phyloP scores from a whole-genome alignment of 2,113 vertebrate genomes.

The Myotis brandtii region DNA sequence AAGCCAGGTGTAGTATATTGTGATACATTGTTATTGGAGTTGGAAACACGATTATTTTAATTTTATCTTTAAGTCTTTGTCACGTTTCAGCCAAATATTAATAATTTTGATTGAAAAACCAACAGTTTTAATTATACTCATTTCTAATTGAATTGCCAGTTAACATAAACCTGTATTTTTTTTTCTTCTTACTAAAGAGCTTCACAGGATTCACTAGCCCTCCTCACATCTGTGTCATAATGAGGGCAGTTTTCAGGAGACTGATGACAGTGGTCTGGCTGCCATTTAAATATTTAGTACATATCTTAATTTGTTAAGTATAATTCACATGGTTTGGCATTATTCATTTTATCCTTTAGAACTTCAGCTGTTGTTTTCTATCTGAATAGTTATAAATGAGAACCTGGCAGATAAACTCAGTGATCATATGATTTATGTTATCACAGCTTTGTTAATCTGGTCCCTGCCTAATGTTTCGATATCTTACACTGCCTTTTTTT shows the following conservation, averaged over 20 bases:
- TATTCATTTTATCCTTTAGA: background rate
- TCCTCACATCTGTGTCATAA: slow-evolving; percentile 7
- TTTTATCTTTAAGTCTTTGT: background rate
- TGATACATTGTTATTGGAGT: background rate
- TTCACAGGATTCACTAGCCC: background rate
- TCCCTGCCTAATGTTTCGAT: background rate
- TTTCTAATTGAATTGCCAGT: background rate
- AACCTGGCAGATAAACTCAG: background rate
- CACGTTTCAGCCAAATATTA: background rate
- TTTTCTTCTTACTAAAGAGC: background rate
- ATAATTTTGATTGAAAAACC: background rate
- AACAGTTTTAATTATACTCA: background rate
- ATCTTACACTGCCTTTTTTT: background rate
- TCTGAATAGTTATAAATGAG: background rate
- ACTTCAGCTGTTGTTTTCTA: background rate
- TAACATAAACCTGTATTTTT: background rate
- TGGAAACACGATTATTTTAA: background rate
- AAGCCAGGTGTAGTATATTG: background rate
- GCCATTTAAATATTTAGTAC: background rate
- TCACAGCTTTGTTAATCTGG: background rate
- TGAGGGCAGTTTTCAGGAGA: background rate
- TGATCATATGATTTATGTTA: background rate
- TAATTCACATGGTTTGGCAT: slow-evolving; percentile 1
- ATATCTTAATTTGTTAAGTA: slow-evolving; percentile 3
- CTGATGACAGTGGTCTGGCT: background rate